These are phyloP conservation scores for Lepilemur ruficaudatus DNA, from an alignment of 2,797 vertebrate species.

Conservation along the genomic window DNA sequence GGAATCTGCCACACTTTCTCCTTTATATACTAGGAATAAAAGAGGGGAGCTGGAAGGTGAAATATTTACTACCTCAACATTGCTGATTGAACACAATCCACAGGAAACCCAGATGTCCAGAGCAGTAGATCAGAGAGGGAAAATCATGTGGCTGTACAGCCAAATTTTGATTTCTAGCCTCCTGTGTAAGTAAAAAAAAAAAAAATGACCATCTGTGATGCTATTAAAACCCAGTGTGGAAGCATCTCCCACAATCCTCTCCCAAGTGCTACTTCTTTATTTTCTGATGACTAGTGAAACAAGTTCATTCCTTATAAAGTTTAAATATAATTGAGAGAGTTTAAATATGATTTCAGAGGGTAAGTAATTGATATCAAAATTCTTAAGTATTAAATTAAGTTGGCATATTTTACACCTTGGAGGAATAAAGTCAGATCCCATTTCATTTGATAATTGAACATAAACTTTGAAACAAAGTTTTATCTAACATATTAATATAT, in stretches of 20 bases:
- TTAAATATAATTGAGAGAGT: neutral
- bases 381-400: neutral
- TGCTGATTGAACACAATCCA: conserved; percentile 76
- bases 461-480: neutral
- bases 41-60: conserved; percentile 48
- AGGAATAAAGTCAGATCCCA: neutral
- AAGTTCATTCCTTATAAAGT: conserved; percentile 12
- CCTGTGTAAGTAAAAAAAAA: neutral
- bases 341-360: neutral
- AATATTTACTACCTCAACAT: conserved; percentile 79
- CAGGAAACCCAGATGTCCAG: conserved; percentile 71
- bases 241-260: neutral
- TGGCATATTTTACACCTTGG: neutral
- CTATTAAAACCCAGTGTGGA: conserved; percentile 36
- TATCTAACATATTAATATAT: neutral
- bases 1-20: neutral
- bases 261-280: conserved; percentile 53
- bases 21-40: conserved; percentile 72
- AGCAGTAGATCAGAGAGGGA: conserved; percentile 64
- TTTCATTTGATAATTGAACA: neutral
- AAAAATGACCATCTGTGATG: neutral
- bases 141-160: neutral
- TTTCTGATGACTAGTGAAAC: conserved; percentile 33
- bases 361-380: neutral
- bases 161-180: conserved; percentile 67